Conservation (phyloP, 2,797 vertebrate genomes). For the Setipinna tenuifilis region DNA sequence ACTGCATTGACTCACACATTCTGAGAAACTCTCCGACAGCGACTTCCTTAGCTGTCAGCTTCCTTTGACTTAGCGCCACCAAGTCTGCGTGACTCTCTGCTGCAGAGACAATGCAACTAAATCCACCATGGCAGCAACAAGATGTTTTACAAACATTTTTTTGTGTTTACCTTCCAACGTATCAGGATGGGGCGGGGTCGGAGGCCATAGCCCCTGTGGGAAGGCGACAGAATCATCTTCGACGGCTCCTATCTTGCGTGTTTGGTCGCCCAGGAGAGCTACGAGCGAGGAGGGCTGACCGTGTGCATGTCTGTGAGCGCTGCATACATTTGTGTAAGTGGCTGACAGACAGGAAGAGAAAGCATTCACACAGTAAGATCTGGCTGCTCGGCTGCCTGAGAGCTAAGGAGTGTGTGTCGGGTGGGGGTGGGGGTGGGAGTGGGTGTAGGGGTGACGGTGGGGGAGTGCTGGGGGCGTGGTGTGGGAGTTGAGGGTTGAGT, state of each 20-base stretch:
- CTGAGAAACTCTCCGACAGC: constrained; percentile 58
- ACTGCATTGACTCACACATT: constrained; percentile 65
- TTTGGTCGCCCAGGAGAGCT: constrained; percentile 49
- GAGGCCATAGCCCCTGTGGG: constrained; percentile 58
- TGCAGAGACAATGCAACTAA: constrained; percentile 30
- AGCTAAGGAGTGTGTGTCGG: constrained; percentile 40
- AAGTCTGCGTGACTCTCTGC: constrained; percentile 5
- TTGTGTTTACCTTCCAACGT: constrained; percentile 65
- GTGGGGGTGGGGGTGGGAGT: constrained; percentile 33
- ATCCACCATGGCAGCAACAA: constrained; percentile 38
- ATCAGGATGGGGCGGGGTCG: constrained; percentile 54
- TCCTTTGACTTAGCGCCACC: constrained; percentile 37
- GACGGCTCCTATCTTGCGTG: constrained; percentile 46
- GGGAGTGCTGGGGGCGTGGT: constrained; percentile 14
- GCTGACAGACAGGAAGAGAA: constrained; percentile 60
- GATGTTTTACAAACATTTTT: constrained; percentile 61
- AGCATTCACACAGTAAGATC: neutral
- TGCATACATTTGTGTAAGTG: constrained; percentile 23
- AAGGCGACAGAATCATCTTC: constrained; percentile 61
- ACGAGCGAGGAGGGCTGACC: neutral
- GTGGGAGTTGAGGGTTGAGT: neutral
- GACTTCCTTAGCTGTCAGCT: constrained; percentile 60
- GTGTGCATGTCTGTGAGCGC: neutral
- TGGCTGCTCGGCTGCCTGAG: constrained; percentile 6
- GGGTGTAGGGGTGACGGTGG: neutral